Evolutionary conservation across 2,888 invertebrate genomes (phyloP).

Genomic region (Drosophila longiperda): DNA sequence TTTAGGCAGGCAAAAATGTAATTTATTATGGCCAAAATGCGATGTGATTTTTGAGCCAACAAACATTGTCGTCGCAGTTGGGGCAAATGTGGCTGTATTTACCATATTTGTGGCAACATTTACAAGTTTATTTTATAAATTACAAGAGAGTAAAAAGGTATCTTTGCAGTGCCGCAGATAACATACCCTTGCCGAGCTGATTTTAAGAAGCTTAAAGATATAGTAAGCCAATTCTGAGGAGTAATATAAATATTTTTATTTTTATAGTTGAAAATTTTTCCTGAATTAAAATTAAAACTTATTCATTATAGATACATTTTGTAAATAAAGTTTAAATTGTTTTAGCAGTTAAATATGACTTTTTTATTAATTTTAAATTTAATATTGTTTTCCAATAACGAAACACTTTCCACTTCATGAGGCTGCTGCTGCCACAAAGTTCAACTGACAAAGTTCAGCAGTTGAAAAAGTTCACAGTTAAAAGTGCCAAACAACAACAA

Average conservation of each 20-base stretch:
- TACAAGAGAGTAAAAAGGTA: background rate
- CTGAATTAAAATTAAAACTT: background rate
- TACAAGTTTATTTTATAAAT: slow-evolving; percentile 1
- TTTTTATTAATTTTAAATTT: background rate
- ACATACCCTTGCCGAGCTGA: too few species aligned
- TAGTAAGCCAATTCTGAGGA: background rate
- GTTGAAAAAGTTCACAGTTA: slow-evolving; percentile 42
- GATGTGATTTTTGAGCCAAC: slow-evolving; percentile 53
- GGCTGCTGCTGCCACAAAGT: slow-evolving; percentile 14
- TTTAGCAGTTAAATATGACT: background rate
- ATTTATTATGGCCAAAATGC: slow-evolving; percentile 67
- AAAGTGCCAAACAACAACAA: background rate
- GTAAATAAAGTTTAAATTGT: background rate
- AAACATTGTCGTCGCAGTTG: slow-evolving; percentile 15
- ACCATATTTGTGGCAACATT: background rate
- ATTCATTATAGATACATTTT: background rate
- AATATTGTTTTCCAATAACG: background rate
- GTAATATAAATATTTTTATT: background rate
- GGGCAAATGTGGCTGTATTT: slow-evolving; percentile 1
- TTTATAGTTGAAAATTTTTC: background rate
- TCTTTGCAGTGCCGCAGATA: background rate
- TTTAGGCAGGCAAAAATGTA: slow-evolving; percentile 65
- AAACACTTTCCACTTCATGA: background rate
- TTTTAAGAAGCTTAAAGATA: background rate
- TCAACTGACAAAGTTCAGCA: slow-evolving; percentile 40